Evolutionary conservation across 2,797 vertebrate genomes (phyloP).

Genomic region (Mallotus villosus): DNA sequence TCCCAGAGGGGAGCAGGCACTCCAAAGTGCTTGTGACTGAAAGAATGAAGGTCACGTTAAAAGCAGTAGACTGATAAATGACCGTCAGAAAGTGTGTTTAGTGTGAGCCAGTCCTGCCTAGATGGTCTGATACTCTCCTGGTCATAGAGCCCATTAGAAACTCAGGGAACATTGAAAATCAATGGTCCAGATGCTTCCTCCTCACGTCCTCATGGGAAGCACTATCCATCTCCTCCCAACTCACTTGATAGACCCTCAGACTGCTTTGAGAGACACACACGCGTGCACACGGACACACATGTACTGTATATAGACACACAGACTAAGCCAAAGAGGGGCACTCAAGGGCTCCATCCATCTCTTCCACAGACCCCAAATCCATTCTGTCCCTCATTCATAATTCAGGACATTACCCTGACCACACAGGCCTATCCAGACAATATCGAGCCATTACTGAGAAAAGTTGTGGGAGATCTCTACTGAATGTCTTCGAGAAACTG

Average conservation of each 20-base stretch:
- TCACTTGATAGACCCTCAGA: slow-evolving; percentile 14
- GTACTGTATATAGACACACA: slow-evolving; percentile 17
- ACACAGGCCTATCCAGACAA: slow-evolving; percentile 37
- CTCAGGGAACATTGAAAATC: slow-evolving; percentile 61
- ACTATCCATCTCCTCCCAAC: slow-evolving; percentile 37
- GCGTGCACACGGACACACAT: slow-evolving; percentile 20
- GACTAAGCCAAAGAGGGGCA: slow-evolving; percentile 14
- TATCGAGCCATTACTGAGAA: slow-evolving; percentile 25
- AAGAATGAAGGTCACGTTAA: slow-evolving; percentile 24
- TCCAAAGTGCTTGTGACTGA: slow-evolving; percentile 13
- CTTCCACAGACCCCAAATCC: slow-evolving; percentile 41
- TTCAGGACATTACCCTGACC: slow-evolving; percentile 49
- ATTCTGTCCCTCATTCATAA: slow-evolving; percentile 60
- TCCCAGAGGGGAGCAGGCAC: slow-evolving; percentile 10
- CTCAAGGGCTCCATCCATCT: slow-evolving; percentile 42
- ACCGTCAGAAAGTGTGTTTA: slow-evolving; percentile 31
- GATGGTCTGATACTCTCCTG: slow-evolving; percentile 28
- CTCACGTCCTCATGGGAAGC: slow-evolving; percentile 26
- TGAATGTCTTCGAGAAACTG: slow-evolving; percentile 17
- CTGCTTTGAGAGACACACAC: slow-evolving; percentile 28
- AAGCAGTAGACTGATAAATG: slow-evolving; percentile 28
- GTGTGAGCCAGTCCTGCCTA: slow-evolving; percentile 23
- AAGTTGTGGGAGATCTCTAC: background rate
- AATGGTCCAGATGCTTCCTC: slow-evolving; percentile 58
- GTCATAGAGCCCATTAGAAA: slow-evolving; percentile 54